Percentiles rank a stretch among this genome's conserved stretches.
phyloP scores from a whole-genome alignment of 2,113 vertebrate species.

The Rattus norvegicus region GRCr8 NC_086021.1:134073501-134074000 shows the following conservation, averaged over 20 bases:
- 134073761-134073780: not conserved
- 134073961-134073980: not conserved
- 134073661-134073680: not conserved
- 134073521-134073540: not conserved
- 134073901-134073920: not conserved
- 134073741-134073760: not conserved
- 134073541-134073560: not conserved
- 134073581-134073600: not conserved
- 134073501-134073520: not conserved
- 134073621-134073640: not conserved
- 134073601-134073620: not conserved
- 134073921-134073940: not conserved
- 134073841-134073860: not conserved
- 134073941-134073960: not conserved
- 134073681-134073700: not conserved
- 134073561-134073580: not conserved
- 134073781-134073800: not conserved
- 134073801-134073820: not conserved
- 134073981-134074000: not conserved
- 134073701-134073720: not conserved
- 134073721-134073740: not conserved
- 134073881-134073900: not conserved
- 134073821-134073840: slow-evolving; percentile 17
- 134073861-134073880: not conserved
- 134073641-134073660: not conserved